Conservation (phyloP, 2,888 invertebrate species). For the Megalurothrips usitatus region DNA sequence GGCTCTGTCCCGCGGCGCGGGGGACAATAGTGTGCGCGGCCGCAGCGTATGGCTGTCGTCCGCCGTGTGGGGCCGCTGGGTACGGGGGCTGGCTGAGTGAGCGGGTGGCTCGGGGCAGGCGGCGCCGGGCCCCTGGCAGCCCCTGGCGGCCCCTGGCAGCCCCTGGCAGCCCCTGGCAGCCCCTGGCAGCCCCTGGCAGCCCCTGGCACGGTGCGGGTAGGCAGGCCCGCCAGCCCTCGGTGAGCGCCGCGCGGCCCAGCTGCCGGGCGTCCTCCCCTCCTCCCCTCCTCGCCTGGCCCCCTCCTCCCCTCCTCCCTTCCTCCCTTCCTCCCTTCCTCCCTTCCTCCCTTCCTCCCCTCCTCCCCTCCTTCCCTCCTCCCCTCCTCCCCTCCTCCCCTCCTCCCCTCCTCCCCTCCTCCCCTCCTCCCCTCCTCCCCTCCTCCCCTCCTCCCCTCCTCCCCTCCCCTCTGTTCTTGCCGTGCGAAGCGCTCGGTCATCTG, state of each 20-base stretch:
- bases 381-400: slow-evolving; percentile 25
- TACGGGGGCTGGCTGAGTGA: neutral
- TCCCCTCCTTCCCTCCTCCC: neutral
- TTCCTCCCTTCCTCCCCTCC: neutral
- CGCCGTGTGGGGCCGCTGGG: too few relatives aligned
- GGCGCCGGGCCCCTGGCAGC: neutral
- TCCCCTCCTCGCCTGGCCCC: neutral
- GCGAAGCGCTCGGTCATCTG: neutral
- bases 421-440: slow-evolving; percentile 13
- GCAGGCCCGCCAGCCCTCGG: too few relatives aligned
- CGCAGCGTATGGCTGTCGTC: too few relatives aligned
- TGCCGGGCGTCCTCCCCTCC: neutral
- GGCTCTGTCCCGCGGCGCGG: too few relatives aligned
- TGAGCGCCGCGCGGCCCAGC: too few relatives aligned
- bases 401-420: slow-evolving; percentile 19
- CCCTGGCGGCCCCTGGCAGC: too few relatives aligned
- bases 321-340: slow-evolving; percentile 18
- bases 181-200: neutral
- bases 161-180: too few relatives aligned
- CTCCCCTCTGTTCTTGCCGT: slow-evolving; percentile 23
- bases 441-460: slow-evolving; percentile 26
- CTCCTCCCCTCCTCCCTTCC: too few relatives aligned
- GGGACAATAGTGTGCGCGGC: too few relatives aligned
- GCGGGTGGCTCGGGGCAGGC: neutral
- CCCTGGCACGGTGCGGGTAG: neutral